phyloP scores from a whole-genome alignment of 2,888 invertebrate genomes.

The Brachylomia viminalis region DNA sequence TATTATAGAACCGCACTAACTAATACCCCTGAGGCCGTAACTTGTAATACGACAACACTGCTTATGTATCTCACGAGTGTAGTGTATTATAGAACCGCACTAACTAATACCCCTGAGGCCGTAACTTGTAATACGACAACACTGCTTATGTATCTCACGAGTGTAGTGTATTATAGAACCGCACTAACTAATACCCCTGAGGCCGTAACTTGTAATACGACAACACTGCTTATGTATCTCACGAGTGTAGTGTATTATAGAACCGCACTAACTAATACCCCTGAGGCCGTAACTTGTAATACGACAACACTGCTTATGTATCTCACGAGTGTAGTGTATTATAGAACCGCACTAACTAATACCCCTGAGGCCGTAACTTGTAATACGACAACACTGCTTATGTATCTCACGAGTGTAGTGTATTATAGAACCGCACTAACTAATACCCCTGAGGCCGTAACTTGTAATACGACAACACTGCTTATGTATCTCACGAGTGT shows the following conservation, averaged over 20 bases:
- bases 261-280: conserved; percentile 19
- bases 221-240: conserved; percentile 22
- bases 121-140: conserved; percentile 21
- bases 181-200: conserved; percentile 26
- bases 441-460: conserved; percentile 31
- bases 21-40: conserved; percentile 31
- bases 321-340: conserved; percentile 32
- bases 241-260: conserved; percentile 24
- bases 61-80: conserved; percentile 26
- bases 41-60: conserved; percentile 22
- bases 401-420: conserved; percentile 28
- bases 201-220: conserved; percentile 28
- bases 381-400: conserved; percentile 18
- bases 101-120: conserved; percentile 33
- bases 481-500: conserved; percentile 26
- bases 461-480: conserved; percentile 22
- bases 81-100: conserved; percentile 7
- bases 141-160: conserved; percentile 24
- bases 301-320: conserved; percentile 14
- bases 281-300: conserved; percentile 32
- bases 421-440: conserved; percentile 8
- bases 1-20: conserved; percentile 8
- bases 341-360: conserved; percentile 15
- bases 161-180: conserved; percentile 21
- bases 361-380: conserved; percentile 31